phyloP scores from a whole-genome alignment of 2,888 invertebrate species.

The Heliconius erato region DNA sequence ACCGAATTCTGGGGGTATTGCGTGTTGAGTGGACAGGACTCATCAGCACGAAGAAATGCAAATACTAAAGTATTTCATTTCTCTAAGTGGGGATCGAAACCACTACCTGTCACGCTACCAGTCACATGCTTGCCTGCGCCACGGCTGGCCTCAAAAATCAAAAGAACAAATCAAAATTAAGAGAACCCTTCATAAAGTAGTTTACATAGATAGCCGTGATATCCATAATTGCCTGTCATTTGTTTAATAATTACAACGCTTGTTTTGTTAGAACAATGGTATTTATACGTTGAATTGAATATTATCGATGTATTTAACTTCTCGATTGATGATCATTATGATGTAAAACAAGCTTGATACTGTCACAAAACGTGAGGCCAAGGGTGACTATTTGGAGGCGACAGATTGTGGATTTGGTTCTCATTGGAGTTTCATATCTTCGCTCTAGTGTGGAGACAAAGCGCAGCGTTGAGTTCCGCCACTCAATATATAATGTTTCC shows the following conservation, averaged over 20 bases:
- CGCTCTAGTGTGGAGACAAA: background rate
- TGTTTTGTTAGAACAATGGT: constrained; percentile 13
- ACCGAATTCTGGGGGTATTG: too few relatives aligned
- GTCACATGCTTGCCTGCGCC: too few relatives aligned
- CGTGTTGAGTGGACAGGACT: too few relatives aligned
- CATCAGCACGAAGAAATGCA: too few relatives aligned
- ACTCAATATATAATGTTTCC: too few relatives aligned
- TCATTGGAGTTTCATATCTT: background rate
- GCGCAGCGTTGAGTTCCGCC: too few relatives aligned
- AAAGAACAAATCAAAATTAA: background rate
- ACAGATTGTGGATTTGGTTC: background rate
- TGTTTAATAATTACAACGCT: constrained; percentile 2
- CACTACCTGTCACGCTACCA: too few relatives aligned
- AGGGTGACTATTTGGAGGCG: background rate
- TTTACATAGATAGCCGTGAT: background rate
- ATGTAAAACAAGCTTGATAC: too few relatives aligned
- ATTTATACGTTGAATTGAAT: background rate
- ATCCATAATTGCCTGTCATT: background rate
- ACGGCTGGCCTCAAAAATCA: too few relatives aligned
- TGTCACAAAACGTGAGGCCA: background rate
- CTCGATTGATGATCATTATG: background rate
- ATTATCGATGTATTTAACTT: background rate
- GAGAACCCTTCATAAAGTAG: background rate
- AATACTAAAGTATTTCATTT: too few relatives aligned
- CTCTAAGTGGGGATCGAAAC: too few relatives aligned